phyloP scores from a whole-genome alignment of 37 sponge, comb jelly and placozoan species.

The Tethya wilhelma region DNA sequence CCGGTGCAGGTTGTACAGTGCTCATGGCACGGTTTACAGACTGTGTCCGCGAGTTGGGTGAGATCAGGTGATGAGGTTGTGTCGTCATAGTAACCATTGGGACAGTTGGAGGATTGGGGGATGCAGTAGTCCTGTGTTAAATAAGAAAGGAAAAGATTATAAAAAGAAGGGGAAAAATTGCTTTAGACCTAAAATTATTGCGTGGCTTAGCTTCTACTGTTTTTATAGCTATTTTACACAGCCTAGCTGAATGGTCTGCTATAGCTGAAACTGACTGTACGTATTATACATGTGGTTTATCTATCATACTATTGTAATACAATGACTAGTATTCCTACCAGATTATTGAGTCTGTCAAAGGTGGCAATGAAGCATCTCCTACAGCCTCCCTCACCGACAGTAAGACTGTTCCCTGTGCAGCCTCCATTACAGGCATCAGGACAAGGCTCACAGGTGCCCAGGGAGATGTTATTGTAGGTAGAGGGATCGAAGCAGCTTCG shows the following conservation, averaged over 20 bases:
- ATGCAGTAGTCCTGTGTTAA: slow-evolving; percentile 6
- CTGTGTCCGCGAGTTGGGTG: not conserved
- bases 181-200: too few relatives aligned
- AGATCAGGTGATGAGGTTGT: not conserved
- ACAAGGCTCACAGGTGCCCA: slow-evolving; percentile 37
- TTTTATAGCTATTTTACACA: not conserved
- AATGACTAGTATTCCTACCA: slow-evolving; percentile 30
- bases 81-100: not conserved
- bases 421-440: slow-evolving; percentile 20
- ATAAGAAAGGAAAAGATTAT: not conserved
- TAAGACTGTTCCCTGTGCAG: slow-evolving; percentile 36
- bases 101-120: not conserved
- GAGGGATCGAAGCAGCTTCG: too few relatives aligned
- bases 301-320: slow-evolving; percentile 5
- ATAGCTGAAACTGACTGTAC: too few relatives aligned
- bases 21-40: slow-evolving; percentile 28
- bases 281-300: not conserved
- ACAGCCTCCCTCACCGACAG: slow-evolving; percentile 39
- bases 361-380: slow-evolving; percentile 6
- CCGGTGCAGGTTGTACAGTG: slow-evolving; percentile 15
- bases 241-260: not conserved
- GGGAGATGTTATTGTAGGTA: slow-evolving; percentile 36
- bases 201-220: too few relatives aligned
- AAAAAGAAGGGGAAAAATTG: too few relatives aligned
- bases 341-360: slow-evolving; percentile 4